Conservation (phyloP, 1,140 invertebrate genomes). For the Drosophila pandora region DNA sequence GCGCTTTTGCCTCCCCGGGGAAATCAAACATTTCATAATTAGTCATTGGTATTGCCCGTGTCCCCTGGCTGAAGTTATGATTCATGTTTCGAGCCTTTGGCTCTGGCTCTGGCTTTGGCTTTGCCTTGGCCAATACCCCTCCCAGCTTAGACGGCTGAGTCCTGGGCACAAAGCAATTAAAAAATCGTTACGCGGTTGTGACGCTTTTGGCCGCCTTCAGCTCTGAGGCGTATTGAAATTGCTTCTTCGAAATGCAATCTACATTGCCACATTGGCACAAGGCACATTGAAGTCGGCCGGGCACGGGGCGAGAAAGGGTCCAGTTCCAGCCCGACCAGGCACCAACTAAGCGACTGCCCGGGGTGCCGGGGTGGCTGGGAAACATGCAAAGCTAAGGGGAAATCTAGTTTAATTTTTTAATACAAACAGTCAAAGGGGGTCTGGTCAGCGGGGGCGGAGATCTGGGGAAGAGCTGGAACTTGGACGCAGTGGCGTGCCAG, state of each 20-base stretch:
- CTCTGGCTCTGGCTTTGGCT: neutral
- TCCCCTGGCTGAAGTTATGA: constrained; percentile 64
- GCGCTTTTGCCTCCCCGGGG: constrained; percentile 69
- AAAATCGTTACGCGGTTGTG: constrained; percentile 69
- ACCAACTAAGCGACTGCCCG: constrained; percentile 69
- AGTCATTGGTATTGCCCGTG: constrained; percentile 75
- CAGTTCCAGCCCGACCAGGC: constrained; percentile 23
- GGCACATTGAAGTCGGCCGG: constrained; percentile 11
- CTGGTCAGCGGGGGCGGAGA: constrained; percentile 9
- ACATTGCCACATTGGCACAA: constrained; percentile 58
- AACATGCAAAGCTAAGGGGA: constrained; percentile 78
- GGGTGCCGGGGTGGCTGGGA: constrained; percentile 61
- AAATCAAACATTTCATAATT: constrained; percentile 84
- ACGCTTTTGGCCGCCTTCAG: constrained; percentile 56
- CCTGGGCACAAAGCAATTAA: constrained; percentile 75
- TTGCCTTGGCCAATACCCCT: constrained; percentile 12
- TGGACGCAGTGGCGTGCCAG: constrained; percentile 26
- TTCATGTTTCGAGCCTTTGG: constrained; percentile 61
- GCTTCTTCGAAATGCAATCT: constrained; percentile 74
- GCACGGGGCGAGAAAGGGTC: neutral
- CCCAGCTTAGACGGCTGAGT: constrained; percentile 15
- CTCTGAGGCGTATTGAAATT: constrained; percentile 78
- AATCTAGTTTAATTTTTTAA: constrained; percentile 82
- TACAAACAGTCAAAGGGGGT: constrained; percentile 70
- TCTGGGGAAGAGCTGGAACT: constrained; percentile 6